Percentiles rank a stretch among this genome's conserved stretches.
These are phyloP conservation scores for Drosophila triauraria DNA, from an alignment of 1,140 invertebrate species.

Conservation along the genomic window DNA sequence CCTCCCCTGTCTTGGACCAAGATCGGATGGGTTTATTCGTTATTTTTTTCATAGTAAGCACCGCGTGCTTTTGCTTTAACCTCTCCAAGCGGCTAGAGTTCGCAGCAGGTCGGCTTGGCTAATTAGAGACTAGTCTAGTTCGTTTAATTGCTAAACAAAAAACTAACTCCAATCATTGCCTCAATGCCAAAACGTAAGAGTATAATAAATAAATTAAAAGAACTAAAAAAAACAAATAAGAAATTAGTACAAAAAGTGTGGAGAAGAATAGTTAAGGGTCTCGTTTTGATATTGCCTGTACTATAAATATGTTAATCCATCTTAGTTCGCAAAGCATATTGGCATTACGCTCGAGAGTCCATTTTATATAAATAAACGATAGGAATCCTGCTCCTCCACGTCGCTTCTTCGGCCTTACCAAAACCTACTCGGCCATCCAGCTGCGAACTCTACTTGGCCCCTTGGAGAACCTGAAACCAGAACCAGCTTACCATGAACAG, in stretches of 20 bases:
- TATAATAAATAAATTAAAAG: conserved; percentile 5
- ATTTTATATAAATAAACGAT: conserved; percentile 7
- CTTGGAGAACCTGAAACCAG: neutral
- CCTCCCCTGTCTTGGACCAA: conserved; percentile 29
- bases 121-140: conserved; percentile 3
- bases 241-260: conserved; percentile 60
- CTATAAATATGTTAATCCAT: conserved; percentile 3
- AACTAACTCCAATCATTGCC: conserved; percentile 24
- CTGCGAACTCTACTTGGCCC: conserved; percentile 6
- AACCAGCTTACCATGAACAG: conserved; percentile 2
- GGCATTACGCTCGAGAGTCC: conserved; percentile 11
- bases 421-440: conserved; percentile 6
- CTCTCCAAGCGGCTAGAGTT: conserved; percentile 29
- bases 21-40: neutral
- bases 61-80: conserved; percentile 16
- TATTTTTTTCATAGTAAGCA: neutral
- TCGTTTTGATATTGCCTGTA: conserved; percentile 39
- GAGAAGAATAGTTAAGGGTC: conserved; percentile 31
- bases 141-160: conserved; percentile 14
- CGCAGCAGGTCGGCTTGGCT: conserved; percentile 37
- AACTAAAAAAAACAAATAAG: conserved; percentile 11
- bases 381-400: neutral
- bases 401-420: conserved; percentile 7
- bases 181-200: conserved; percentile 41
- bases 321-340: conserved; percentile 34